Base-by-base conservation (phyloP, 2,888 invertebrate species). In the Catocala fraxini region DNA sequence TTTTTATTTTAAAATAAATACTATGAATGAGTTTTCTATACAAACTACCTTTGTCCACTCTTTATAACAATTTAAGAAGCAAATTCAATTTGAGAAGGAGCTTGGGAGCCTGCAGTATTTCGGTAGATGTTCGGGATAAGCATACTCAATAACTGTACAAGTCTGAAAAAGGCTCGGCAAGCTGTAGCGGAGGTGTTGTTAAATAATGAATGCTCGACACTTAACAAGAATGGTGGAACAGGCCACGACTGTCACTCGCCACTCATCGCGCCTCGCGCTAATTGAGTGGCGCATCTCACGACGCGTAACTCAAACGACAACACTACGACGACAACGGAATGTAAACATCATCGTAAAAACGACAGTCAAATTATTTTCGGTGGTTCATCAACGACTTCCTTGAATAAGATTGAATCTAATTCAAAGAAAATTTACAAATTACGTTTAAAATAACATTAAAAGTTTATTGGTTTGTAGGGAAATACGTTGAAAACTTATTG, bases 201-300 rank as follows among this genome's bases (percentile, higher is more conserved):
- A 77, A 84, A 83, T 85, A 83, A 84, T 81, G 75, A 77, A 80
- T 74, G 73, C 71, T 73, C 65, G 70, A 75, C 73, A 75, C 70
- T 73, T 76, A 77, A 75, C 78, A 79, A 81, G 81, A 78, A 78
- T 73, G 73, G 77, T 67, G 71, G 70, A 79, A 73, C 78, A 74
- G 76, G 71, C 62, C 73, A 75, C 75, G 67, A 73, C 78, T 77
- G 83, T 82, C 84, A 82, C 75, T 78, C 81, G 76, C 75, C 79
- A 82, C 81, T 85, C 83, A 81, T 84, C 79, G 80, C 72, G 75
- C 77, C 75, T 76, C 75, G 71, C 75, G 74, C 79, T 85, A 84
- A 85, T 85, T 85, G 85, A 85, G 82, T 81, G 80, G 79, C 73
- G 77, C 77, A 79, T 75, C 81, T 75, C 73, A 63, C 74, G 66